Evolutionary conservation across 37 sponge, comb jelly and placozoan species (phyloP).

Genomic region (Halichondria panicea): DNA sequence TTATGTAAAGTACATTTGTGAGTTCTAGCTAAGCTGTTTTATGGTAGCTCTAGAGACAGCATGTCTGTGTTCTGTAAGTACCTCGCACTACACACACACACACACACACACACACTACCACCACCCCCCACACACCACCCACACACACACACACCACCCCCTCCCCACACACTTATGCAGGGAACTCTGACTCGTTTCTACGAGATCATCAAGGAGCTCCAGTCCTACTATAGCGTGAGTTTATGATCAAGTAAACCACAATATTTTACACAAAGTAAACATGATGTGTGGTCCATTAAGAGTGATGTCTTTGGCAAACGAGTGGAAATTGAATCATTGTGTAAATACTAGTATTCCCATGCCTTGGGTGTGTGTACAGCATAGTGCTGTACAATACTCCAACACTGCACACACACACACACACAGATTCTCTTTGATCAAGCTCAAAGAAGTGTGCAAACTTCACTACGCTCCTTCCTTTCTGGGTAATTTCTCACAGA

Average conservation of each 20-base stretch:
- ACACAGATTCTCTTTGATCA: constrained; percentile 62
- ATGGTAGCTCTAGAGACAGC: background rate
- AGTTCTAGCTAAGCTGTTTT: background rate
- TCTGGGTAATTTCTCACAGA: constrained; percentile 46
- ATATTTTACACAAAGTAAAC: background rate
- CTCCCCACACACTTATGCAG: too few relatives aligned
- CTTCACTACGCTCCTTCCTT: constrained; percentile 46
- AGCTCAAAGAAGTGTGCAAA: constrained; percentile 52
- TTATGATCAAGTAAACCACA: background rate
- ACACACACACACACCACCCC: too few relatives aligned
- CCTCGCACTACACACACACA: too few relatives aligned
- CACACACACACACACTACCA: too few relatives aligned
- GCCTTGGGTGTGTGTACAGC: background rate
- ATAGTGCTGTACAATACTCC: background rate
- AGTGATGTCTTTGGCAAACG: too few relatives aligned
- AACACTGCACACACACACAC: constrained; percentile 1
- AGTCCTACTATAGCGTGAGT: constrained; percentile 61
- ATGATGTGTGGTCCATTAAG: too few relatives aligned
- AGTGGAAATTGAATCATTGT: too few relatives aligned
- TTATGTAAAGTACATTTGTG: background rate
- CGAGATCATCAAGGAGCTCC: constrained; percentile 36
- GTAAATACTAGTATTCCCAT: too few relatives aligned
- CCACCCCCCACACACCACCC: too few relatives aligned
- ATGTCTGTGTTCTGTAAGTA: background rate
- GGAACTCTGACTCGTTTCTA: constrained; percentile 28